phyloP scores from a whole-genome alignment of 2,113 vertebrate genomes.

The Nematolebias whitei region DNA sequence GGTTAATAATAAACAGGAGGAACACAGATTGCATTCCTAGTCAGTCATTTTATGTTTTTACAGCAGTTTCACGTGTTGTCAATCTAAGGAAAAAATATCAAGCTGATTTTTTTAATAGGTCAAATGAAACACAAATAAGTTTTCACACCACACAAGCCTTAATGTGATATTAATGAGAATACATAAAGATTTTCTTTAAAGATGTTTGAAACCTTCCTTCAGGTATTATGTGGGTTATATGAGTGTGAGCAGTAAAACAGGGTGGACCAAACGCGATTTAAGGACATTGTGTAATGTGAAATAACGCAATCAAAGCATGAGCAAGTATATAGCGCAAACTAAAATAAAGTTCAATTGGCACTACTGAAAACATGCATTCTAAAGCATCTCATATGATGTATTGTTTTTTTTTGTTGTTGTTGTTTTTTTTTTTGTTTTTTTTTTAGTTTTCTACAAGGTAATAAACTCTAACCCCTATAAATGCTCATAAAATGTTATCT shows the following conservation, averaged over 20 bases:
- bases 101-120: neutral
- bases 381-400: neutral
- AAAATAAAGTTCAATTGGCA: neutral
- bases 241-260: constrained; percentile 18
- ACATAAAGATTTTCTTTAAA: neutral
- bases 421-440: too few species aligned
- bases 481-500: constrained; percentile 6
- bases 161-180: neutral
- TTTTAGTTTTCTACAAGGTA: neutral
- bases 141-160: neutral
- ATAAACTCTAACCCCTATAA: neutral
- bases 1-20: neutral
- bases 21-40: constrained; percentile 16
- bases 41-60: constrained; percentile 41
- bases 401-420: too few species aligned
- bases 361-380: neutral
- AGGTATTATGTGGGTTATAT: neutral
- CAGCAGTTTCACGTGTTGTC: neutral
- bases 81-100: neutral
- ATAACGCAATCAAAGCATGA: neutral
- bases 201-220: neutral
- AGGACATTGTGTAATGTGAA: neutral
- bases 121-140: neutral
- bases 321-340: neutral
- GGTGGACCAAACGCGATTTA: constrained; percentile 12